Evolutionary conservation across 2,113 vertebrate genomes (phyloP).

Genomic region (Vidua macroura): DNA sequence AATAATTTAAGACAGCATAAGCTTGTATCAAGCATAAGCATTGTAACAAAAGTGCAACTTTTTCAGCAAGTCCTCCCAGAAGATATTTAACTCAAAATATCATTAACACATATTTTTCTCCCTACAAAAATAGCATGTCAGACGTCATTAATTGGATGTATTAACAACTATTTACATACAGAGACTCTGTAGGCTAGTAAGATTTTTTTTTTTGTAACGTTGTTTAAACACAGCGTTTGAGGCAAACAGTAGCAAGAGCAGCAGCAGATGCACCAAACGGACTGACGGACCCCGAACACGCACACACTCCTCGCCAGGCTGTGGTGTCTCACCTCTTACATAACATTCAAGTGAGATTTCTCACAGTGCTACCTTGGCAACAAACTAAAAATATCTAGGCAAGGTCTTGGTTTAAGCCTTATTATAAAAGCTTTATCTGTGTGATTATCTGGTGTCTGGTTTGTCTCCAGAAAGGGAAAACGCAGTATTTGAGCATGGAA

Average conservation of each 20-base stretch:
- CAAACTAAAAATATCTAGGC: conserved; percentile 85
- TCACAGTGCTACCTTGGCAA: conserved; percentile 85
- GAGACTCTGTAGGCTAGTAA: conserved; percentile 80
- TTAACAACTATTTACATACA: conserved; percentile 94
- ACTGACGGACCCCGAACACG: conserved; percentile 65
- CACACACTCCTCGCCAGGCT: conserved; percentile 66
- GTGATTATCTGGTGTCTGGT: conserved; percentile 77
- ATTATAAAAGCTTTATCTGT: conserved; percentile 75
- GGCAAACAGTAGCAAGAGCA: conserved; percentile 85
- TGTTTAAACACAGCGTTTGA: conserved; percentile 87
- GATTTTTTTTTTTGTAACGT: conserved; percentile 70
- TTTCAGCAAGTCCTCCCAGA: conserved; percentile 82
- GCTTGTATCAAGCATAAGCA: conserved; percentile 88
- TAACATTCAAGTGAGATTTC: conserved; percentile 83
- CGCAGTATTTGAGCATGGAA: conserved; percentile 32
- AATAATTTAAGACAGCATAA: conserved; percentile 98
- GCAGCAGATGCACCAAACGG: conserved; percentile 83
- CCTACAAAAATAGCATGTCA: conserved; percentile 93
- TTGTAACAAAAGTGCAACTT: conserved; percentile 93
- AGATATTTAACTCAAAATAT: conserved; percentile 85
- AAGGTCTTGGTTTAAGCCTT: conserved; percentile 79
- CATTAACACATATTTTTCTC: conserved; percentile 76
- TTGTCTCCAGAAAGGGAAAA: conserved; percentile 73
- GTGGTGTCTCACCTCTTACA: conserved; percentile 81
- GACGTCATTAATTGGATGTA: conserved; percentile 86